Evolutionary conservation across 2,888 invertebrate species (phyloP).

Genomic region (Amphiduros pacificus): DNA sequence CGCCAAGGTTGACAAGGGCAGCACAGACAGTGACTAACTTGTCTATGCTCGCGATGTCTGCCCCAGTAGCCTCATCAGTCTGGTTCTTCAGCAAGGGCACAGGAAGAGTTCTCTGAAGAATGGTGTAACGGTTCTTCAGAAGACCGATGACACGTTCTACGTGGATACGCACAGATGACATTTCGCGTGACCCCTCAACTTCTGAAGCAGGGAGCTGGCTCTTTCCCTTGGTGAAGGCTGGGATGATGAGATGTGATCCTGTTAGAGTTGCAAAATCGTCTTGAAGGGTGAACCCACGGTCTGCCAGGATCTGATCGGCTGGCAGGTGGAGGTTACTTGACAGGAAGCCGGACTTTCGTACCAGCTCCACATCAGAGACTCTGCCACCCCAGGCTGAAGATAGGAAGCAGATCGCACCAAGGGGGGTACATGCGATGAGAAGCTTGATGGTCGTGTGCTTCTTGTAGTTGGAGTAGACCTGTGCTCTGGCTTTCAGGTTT

Average conservation of each 20-base stretch:
- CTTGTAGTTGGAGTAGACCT: not conserved
- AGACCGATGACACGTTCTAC: conserved; percentile 31
- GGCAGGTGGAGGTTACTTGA: conserved; percentile 20
- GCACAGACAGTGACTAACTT: not conserved
- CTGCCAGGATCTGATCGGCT: conserved; percentile 32
- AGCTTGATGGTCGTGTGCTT: not conserved
- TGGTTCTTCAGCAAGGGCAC: conserved; percentile 15
- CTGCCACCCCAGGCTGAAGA: conserved; percentile 4
- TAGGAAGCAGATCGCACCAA: not conserved
- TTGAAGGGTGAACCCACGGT: conserved; percentile 30
- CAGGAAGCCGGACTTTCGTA: conserved; percentile 26
- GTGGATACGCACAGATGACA: conserved; percentile 28
- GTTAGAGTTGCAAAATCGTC: conserved; percentile 29
- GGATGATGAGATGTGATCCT: conserved; percentile 26
- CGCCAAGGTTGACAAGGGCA: not conserved
- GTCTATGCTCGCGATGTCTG: not conserved
- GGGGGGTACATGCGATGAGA: not conserved
- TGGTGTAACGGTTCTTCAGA: conserved; percentile 29
- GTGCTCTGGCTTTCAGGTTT: not conserved
- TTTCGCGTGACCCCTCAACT: conserved; percentile 26
- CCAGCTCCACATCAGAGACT: conserved; percentile 25
- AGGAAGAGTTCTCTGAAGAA: conserved; percentile 27
- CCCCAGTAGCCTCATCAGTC: not conserved
- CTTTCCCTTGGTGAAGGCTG: conserved; percentile 29
- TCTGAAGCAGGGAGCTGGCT: conserved; percentile 29